Base-by-base conservation (phyloP, 1,140 invertebrate genomes). In the Rhysida immarginata region DNA sequence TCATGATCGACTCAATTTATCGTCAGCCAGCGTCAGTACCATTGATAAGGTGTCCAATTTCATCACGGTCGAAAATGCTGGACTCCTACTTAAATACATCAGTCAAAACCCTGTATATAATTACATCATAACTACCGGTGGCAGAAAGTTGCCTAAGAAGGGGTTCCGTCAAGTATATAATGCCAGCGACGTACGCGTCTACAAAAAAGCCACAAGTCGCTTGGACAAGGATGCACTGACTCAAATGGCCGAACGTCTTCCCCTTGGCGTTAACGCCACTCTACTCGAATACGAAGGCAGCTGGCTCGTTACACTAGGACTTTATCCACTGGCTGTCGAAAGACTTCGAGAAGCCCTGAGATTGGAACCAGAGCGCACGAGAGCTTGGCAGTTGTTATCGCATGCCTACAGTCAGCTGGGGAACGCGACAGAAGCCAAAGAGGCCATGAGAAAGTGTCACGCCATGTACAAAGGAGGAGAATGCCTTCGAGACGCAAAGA, bases 61-160 rank as follows among this genome's bases (percentile, higher is more conserved):
- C 48, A 58, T 68, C 11, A 58, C 62, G 2, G 20, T 64, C 1
- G 44, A 58, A 8, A 67, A 70, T 49, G 45, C 58, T 1, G 60
- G 48, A n/a, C 63, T 61, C 45, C 45, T 68, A 16, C 44, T 65
- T 2, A 66, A 64, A 56, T 41, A 49, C 16, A 49, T 70, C 16
- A 55, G 67, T 8, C 43, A 58, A n/a, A 62, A 61, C 2, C 20
- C 44, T 18, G 56, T 62, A 16, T 70, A 70, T 56, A 70, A 70
- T 57, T 69, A 66, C 51, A 13, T 70, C 2, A 56, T 70, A 1
- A 26, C 65, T 14, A 49, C 58, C 42, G 54, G 44, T 1, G 48
- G 60, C 2, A 42, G 59, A 45, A 11, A 61, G 20, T 64, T 67
- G 26, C 44, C 60, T 11, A 41, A 62, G 1, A 11, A 62, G 3